Percentiles rank a stretch among this genome's conserved stretches.
phyloP scores from a whole-genome alignment of 2,113 vertebrate species.

The Ramphastos sulfuratus region DNA sequence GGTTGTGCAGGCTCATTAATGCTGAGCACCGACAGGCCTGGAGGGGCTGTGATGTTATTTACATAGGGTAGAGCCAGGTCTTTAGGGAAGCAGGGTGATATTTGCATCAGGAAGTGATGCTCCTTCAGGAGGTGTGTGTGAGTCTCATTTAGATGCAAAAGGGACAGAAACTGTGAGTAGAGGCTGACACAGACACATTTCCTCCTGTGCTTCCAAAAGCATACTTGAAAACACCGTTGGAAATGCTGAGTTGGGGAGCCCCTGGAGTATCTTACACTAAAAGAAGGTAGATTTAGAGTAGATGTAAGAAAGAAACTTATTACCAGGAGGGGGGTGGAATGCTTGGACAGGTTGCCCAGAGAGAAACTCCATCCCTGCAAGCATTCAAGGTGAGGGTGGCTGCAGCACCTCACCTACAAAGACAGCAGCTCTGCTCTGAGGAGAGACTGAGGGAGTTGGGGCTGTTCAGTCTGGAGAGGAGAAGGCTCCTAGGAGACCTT shows the following conservation, averaged over 20 bases:
- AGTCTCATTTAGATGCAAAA: not conserved
- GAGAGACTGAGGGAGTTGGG: too few relatives aligned
- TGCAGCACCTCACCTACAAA: too few relatives aligned
- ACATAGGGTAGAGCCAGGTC: not conserved
- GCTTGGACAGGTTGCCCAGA: too few relatives aligned
- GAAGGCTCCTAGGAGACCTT: too few relatives aligned
- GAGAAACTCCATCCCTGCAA: too few relatives aligned
- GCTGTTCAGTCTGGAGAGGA: too few relatives aligned
- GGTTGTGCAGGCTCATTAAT: not conserved
- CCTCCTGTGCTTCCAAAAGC: not conserved
- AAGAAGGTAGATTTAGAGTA: too few relatives aligned
- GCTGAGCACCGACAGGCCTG: not conserved
- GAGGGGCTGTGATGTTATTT: conserved; percentile 8
- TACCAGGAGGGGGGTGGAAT: too few relatives aligned
- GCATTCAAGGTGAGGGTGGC: too few relatives aligned
- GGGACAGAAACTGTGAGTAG: not conserved
- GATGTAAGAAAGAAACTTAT: too few relatives aligned
- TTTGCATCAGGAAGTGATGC: not conserved
- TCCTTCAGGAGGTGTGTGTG: not conserved
- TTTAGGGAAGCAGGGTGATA: not conserved
- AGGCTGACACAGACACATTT: rapidly evolving
- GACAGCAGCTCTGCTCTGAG: too few relatives aligned
- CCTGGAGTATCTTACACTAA: not conserved
- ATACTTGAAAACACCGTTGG: rapidly evolving
- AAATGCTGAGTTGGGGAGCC: not conserved